Evolutionary conservation across 1,140 invertebrate species (phyloP).

Genomic region (Diachasmimorpha longicaudata): DNA sequence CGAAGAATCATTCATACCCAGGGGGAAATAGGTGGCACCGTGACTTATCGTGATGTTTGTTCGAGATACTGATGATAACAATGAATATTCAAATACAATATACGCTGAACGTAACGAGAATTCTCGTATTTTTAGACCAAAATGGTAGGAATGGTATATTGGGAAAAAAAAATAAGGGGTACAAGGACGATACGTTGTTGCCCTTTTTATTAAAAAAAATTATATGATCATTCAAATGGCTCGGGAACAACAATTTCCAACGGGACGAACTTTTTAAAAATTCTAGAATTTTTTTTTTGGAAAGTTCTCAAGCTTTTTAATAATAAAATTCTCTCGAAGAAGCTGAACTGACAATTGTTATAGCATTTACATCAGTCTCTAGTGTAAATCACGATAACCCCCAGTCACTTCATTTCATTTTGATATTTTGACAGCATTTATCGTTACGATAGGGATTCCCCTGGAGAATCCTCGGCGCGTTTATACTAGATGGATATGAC

Average conservation of each 20-base stretch:
- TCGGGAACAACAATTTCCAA: no score
- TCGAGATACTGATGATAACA: not conserved
- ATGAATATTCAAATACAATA: not conserved
- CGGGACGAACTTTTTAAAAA: no score
- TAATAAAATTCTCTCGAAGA: no score
- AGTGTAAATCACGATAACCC: not conserved
- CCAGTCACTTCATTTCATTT: not conserved
- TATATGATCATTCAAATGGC: no score
- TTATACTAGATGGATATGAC: conserved; percentile 29
- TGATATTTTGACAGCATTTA: conserved; percentile 24
- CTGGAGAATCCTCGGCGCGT: not conserved
- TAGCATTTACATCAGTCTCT: no score
- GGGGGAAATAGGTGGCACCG: not conserved
- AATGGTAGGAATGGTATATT: not conserved
- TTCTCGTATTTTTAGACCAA: not conserved
- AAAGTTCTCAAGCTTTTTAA: no score
- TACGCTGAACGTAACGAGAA: not conserved
- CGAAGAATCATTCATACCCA: not conserved
- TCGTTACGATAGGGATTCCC: conserved; percentile 8
- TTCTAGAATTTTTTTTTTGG: no score
- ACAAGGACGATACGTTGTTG: not conserved
- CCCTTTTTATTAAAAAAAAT: no score
- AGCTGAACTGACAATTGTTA: no score
- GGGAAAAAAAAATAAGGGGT: not conserved
- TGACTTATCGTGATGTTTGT: conserved; percentile 3